These are phyloP conservation scores for Stenchaetothrips biformis DNA, from an alignment of 2,888 invertebrate genomes.

Conservation along the genomic window DNA sequence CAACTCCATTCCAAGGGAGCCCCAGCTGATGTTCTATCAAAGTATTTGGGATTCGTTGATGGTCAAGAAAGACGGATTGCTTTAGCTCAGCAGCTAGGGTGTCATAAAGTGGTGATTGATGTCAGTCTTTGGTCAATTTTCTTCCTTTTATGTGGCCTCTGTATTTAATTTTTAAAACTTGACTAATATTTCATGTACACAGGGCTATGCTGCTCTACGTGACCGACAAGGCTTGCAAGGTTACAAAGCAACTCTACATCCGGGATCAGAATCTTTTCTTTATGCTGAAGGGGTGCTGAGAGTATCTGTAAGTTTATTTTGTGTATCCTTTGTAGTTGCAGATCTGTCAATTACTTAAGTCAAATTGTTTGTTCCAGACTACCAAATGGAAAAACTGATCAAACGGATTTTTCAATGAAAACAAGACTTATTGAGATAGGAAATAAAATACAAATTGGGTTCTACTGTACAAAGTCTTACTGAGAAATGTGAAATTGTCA, in stretches of 20 bases:
- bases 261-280: slow-evolving; percentile 65
- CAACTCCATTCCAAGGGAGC: slow-evolving; percentile 46
- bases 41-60: slow-evolving; percentile 54
- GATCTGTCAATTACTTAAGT: not conserved
- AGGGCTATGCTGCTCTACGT: slow-evolving; percentile 54
- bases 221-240: slow-evolving; percentile 58
- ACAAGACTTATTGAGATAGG: too few relatives aligned
- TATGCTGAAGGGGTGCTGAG: slow-evolving; percentile 67
- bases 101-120: slow-evolving; percentile 62
- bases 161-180: slow-evolving; percentile 3
- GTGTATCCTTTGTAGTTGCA: not conserved
- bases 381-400: slow-evolving; percentile 54
- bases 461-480: too few relatives aligned
- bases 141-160: not conserved
- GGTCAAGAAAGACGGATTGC: slow-evolving; percentile 54
- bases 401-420: not conserved
- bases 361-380: slow-evolving; percentile 43
- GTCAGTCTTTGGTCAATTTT: slow-evolving; percentile 41
- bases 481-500: too few relatives aligned
- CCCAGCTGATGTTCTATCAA: slow-evolving; percentile 49
- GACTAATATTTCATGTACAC: slow-evolving; percentile 32
- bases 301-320: slow-evolving; percentile 43
- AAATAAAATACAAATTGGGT: too few relatives aligned
- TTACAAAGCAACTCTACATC: slow-evolving; percentile 58
- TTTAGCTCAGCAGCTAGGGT: slow-evolving; percentile 59